Conservation (phyloP, 2,797 vertebrate genomes). For the Peromyscus eremicus region DNA sequence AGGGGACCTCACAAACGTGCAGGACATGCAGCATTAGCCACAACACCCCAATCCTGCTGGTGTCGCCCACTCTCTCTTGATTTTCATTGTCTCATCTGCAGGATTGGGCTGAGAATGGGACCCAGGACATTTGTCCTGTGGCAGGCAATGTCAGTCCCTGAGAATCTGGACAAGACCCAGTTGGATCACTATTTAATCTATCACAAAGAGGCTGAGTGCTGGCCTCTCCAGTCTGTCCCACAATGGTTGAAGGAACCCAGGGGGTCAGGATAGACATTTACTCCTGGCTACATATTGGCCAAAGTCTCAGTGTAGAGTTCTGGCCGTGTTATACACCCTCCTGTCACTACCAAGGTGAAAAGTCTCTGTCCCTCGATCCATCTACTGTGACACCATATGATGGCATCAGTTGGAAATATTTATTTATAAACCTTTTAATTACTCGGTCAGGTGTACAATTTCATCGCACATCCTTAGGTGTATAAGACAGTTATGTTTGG, state of each 20-base stretch:
- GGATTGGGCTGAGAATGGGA: not conserved
- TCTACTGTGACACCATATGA: accelerated
- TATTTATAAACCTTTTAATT: not conserved
- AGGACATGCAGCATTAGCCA: accelerated
- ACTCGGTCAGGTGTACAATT: not conserved
- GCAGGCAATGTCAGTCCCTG: accelerated
- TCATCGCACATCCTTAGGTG: not conserved
- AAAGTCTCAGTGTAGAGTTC: not conserved
- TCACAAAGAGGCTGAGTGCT: not conserved
- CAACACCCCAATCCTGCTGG: accelerated
- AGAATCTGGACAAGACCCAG: not conserved
- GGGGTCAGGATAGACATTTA: accelerated
- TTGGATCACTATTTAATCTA: not conserved
- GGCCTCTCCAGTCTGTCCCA: not conserved
- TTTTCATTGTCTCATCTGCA: not conserved
- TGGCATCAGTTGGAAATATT: not conserved
- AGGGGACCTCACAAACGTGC: not conserved
- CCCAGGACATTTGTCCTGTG: accelerated
- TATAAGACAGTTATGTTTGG: not conserved
- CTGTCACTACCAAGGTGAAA: accelerated
- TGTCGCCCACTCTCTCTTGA: not conserved
- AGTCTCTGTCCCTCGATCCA: accelerated
- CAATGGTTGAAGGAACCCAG: not conserved
- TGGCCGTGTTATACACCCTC: accelerated
- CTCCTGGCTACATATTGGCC: not conserved